Base-by-base conservation (phyloP, 2,797 vertebrate species). In the Myioborus miniatus region DNA sequence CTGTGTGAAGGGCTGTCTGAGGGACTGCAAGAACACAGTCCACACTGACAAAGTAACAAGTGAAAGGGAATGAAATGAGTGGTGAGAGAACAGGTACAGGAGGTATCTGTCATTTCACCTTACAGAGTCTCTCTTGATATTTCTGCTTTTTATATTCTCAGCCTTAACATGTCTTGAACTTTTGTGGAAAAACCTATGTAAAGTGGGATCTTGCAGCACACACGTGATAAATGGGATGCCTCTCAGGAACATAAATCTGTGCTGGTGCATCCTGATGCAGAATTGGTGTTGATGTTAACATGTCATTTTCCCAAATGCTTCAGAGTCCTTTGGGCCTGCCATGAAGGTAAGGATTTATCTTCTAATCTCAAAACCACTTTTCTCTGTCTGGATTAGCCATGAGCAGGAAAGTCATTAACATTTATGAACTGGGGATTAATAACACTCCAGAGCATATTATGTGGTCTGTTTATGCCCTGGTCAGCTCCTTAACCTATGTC, bases 351-450 rank as follows among this genome's bases (percentile, higher is more conserved):
- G 77, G 59, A 94, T 95, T 95, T 96, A 94, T 94, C 80, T 94
- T 90, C 77, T 92, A 95, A 95, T 95, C 92, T 93, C 83, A 93
- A 76, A 95, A 87, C 58, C 65, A 81, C 85, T 96, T 92, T 93
- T 94, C 85, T 90, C 63, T 82, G 76, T 79, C 88, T 93, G 80
- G 83, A 94, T 95, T 94, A 97, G 74, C 80, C 83, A 93, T 69
- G 80, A 96, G 83, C 70, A 92, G 63, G 91, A 89, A 97, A 95
- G 44, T 94, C 80, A 97, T 97, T 95, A 95, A 92, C 88, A 96
- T 95, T 97, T 96, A 96, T 93, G 80, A 93, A 95, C 67, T 84
- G 88, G 70, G 90, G 85, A 93, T 94, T 95, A 96, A 94, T 90
- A 90, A 94, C 74, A 90, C 93, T 97, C 91, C 50, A 76, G 94